A percentile compares a stretch with the other conserved stretches of the same genome.
Conservation (phyloP, 2,888 invertebrate species). For the Chrysomela aeneicollis region DNA sequence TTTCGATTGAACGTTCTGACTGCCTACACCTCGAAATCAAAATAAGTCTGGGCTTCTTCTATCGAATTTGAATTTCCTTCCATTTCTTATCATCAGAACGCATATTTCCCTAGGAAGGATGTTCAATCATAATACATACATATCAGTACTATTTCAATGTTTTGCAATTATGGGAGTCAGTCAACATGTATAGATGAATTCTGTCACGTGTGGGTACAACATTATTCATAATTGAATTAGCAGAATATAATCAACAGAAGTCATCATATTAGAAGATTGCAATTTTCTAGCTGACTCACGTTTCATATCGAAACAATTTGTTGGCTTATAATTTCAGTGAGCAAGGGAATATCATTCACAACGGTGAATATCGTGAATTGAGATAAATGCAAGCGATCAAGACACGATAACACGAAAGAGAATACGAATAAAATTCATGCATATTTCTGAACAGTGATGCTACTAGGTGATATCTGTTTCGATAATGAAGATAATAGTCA, state of each 20-base stretch:
- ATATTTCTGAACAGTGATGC: too few relatives aligned
- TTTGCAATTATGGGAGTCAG: not conserved
- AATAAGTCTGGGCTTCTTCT: too few relatives aligned
- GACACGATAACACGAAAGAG: slow-evolving; percentile 9
- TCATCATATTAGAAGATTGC: slow-evolving; percentile 11
- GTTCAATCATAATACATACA: too few relatives aligned
- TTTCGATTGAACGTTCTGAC: too few relatives aligned
- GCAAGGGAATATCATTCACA: slow-evolving; percentile 21
- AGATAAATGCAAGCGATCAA: slow-evolving; percentile 21
- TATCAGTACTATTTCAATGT: not conserved
- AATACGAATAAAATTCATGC: too few relatives aligned
- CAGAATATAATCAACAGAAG: slow-evolving; percentile 10
- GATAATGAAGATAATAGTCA: too few relatives aligned
- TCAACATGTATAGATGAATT: not conserved
- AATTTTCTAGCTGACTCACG: slow-evolving; percentile 24
- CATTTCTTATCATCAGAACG: too few relatives aligned
- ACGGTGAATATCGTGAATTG: slow-evolving; percentile 31
- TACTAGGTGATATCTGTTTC: too few relatives aligned
- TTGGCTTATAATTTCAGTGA: slow-evolving; percentile 23
- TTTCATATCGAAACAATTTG: slow-evolving; percentile 34
- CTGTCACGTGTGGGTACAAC: not conserved
- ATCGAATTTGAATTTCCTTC: too few relatives aligned
- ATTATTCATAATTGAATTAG: slow-evolving; percentile 1
- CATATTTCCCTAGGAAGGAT: too few relatives aligned
- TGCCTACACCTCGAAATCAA: too few relatives aligned